Percentiles rank a stretch among this genome's conserved stretches.
Conservation (phyloP, 2,113 vertebrate genomes). For the human (Homo sapiens) region DNA sequence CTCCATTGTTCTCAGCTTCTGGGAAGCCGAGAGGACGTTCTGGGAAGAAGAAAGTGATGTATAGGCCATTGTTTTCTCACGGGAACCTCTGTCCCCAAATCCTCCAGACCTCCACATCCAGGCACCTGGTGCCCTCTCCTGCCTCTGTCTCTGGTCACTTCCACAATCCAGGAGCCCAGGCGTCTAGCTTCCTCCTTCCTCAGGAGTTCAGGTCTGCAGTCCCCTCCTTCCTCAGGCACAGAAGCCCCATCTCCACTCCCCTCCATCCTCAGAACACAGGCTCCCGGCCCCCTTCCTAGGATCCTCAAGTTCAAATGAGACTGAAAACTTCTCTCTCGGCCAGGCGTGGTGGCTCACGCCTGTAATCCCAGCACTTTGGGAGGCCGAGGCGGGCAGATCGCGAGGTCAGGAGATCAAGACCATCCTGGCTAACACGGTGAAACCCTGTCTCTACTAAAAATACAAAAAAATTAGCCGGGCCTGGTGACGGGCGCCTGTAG, state of each 20-base stretch:
- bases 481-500: no score
- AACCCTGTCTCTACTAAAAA: no score
- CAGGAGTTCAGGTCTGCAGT: neutral
- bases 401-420: no score
- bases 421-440: no score
- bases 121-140: neutral
- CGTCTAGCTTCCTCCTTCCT: neutral
- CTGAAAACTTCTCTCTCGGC: neutral
- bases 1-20: neutral
- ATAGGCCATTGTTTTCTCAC: neutral
- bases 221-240: neutral
- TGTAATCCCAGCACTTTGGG: neutral
- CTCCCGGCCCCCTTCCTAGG: neutral
- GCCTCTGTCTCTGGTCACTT: neutral
- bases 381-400: no score
- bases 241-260: neutral
- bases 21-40: neutral
- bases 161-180: neutral
- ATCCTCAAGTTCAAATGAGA: neutral
- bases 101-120: neutral
- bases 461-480: no score
- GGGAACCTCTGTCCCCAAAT: neutral
- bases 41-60: no score
- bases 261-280: neutral
- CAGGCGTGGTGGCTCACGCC: no score